Percentiles rank a stretch among this genome's conserved stretches.
These are phyloP conservation scores for Sebastes alutus DNA, from an alignment of 2,797 vertebrate species.

Conservation along the genomic window DNA sequence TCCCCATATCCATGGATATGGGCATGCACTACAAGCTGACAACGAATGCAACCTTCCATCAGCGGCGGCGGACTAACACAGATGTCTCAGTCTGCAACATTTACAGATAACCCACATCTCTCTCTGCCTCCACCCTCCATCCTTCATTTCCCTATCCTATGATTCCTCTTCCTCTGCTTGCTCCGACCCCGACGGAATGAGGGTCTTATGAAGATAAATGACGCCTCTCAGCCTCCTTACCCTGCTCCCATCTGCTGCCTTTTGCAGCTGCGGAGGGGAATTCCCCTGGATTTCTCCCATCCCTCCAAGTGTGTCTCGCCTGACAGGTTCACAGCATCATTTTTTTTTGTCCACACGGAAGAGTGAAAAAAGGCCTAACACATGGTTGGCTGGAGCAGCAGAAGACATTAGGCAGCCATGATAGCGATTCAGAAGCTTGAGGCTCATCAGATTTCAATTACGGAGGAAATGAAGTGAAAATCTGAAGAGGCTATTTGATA, in stretches of 20 bases:
- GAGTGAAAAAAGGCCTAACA: background rate
- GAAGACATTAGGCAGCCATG: conserved; percentile 26
- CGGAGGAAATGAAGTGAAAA: conserved; percentile 46
- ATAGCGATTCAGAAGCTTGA: conserved; percentile 23
- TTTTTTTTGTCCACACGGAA: conserved; percentile 13
- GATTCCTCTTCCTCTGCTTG: conserved; percentile 15
- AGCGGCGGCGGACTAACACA: conserved; percentile 28
- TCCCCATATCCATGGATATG: background rate
- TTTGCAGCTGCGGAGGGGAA: conserved; percentile 18
- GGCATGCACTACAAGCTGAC: conserved; percentile 25
- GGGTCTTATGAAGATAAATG: conserved; percentile 69
- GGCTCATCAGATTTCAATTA: conserved; percentile 60
- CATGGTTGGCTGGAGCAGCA: background rate
- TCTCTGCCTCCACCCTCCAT: conserved; percentile 6
- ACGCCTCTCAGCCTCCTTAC: conserved; percentile 44
- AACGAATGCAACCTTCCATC: conserved; percentile 29
- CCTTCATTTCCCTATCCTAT: conserved; percentile 24
- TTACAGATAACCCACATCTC: conserved; percentile 56
- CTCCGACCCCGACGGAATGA: conserved; percentile 38
- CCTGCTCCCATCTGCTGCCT: conserved; percentile 53
- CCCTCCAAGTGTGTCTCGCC: conserved; percentile 11
- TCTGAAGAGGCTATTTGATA: conserved; percentile 26
- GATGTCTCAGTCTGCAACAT: conserved; percentile 53
- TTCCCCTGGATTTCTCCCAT: conserved; percentile 36
- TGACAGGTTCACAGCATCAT: conserved; percentile 23